Evolutionary conservation across 2,797 vertebrate species (phyloP), one percentile per base, ranked within the genome.

Genomic region (Tinamus major): DNA sequence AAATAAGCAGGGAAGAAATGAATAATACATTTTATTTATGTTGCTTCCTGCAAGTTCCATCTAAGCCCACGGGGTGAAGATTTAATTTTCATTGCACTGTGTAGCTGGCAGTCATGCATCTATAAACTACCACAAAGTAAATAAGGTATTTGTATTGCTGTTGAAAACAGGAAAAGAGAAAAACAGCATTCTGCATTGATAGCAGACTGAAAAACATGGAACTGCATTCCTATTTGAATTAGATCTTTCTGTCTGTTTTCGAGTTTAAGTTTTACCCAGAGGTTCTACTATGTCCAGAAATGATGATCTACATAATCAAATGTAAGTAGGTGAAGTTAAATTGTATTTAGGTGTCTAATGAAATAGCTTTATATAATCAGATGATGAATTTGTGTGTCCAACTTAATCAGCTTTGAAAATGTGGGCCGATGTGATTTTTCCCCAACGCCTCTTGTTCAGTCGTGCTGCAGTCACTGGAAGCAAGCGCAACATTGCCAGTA

Each of bases 21-120:
- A 96, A 92, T 92, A 95, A 96, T 95, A 62, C 26, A 42, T 87
- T 93, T 96, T 96, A 92, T 95, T 93, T 95, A 76, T 87, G 69
- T 79, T 91, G 44, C 41, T 95, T 91, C 62, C 86, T 75, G 82
- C n/a, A 77, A 92, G n/a, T 77, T 94, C 61, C 63, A 83, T 85
- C 65, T 80, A 80, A 79, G 59, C 71, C 55, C n/a, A 48, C 42
- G 1, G 11, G 55, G 49, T 9, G 18, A 84, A 91, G 75, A 97
- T 96, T 95, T 97, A 42, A 89, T 94, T 77, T 96, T 85, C 61
- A 51, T 90, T 91, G 51, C 44, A 58, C n/a, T 68, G 16, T 80
- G 68, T 65, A 80, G 55, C 79, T 93, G 88, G 84, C 55, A 88
- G 63, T 63, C 17, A 35, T 39, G 87, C 41, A 85, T 84, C 58